A percentile compares a stretch with the other conserved stretches of the same genome.
phyloP scores from a whole-genome alignment of 2,888 invertebrate species.

The Andrena dorsata region DNA sequence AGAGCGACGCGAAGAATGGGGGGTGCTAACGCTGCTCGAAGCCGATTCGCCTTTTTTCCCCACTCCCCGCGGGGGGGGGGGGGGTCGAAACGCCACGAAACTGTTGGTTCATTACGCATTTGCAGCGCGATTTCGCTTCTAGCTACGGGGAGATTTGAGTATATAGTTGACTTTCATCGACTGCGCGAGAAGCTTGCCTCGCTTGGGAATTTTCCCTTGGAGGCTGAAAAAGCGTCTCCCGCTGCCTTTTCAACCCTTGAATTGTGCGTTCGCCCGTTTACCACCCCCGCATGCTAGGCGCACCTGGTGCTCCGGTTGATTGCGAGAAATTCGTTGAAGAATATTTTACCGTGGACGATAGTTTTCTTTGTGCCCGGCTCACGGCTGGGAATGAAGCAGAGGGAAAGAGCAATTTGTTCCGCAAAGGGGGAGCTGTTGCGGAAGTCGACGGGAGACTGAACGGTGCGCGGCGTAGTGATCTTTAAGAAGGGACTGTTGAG shows the following conservation, averaged over 20 bases:
- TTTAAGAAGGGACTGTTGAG: background rate
- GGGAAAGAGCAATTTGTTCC: conserved; percentile 1
- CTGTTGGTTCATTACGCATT: conserved; percentile 44
- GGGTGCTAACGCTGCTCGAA: background rate
- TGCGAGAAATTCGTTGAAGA: conserved; percentile 14
- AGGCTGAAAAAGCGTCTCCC: conserved; percentile 21
- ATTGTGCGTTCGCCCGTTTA: conserved; percentile 13
- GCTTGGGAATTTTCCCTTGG: background rate
- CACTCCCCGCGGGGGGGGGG: background rate
- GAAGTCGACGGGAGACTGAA: background rate
- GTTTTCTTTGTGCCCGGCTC: background rate
- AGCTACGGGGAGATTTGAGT: conserved; percentile 23
- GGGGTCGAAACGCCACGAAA: conserved; percentile 20
- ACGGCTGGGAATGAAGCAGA: background rate
- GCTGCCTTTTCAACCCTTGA: conserved; percentile 1
- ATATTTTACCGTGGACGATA: conserved; percentile 19
- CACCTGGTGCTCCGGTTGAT: conserved; percentile 11
- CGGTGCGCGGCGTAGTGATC: background rate
- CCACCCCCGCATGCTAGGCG: background rate
- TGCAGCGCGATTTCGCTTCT: conserved; percentile 18
- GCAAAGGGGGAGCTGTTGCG: background rate
- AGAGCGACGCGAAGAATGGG: background rate
- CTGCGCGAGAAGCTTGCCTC: conserved; percentile 9
- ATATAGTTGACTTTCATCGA: conserved; percentile 23
- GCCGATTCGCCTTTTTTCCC: conserved; percentile 12